Evolutionary conservation across 2,113 vertebrate species (phyloP).

Genomic region (Pycnonotus jocosus): DNA sequence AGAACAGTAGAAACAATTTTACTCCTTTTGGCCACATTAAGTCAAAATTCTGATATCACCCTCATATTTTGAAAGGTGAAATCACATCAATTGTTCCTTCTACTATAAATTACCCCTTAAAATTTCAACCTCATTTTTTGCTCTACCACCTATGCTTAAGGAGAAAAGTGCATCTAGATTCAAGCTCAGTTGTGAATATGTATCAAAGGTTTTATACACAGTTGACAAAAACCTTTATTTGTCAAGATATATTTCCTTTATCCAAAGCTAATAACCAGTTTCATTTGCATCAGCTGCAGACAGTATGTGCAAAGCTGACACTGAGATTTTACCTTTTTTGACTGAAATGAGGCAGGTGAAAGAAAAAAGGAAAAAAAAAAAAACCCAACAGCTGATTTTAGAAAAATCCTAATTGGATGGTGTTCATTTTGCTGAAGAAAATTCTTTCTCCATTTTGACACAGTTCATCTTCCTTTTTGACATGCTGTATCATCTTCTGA

Average conservation of each 20-base stretch:
- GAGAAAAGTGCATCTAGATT: background rate
- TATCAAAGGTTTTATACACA: background rate
- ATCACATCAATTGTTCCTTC: background rate
- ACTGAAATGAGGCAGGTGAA: background rate
- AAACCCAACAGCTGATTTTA: background rate
- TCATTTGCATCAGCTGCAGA: conserved; percentile 29
- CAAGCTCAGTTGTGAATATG: background rate
- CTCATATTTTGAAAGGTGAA: background rate
- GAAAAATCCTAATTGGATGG: background rate
- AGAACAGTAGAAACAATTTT: background rate
- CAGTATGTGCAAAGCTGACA: background rate
- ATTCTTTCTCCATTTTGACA: background rate
- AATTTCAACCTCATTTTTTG: background rate
- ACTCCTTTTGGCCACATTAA: background rate
- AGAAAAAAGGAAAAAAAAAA: background rate
- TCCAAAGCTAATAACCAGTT: background rate
- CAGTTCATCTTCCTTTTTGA: background rate
- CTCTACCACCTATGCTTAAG: background rate
- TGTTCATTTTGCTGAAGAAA: background rate
- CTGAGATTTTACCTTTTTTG: background rate
- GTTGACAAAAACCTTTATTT: background rate
- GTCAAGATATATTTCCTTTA: conserved; percentile 10
- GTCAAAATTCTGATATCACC: background rate
- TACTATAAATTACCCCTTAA: background rate
- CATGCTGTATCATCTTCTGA: background rate